A percentile compares a stretch with the other conserved stretches of the same genome.
Evolutionary conservation across 2,888 invertebrate species (phyloP).

Genomic region (Netelia inedita): DNA sequence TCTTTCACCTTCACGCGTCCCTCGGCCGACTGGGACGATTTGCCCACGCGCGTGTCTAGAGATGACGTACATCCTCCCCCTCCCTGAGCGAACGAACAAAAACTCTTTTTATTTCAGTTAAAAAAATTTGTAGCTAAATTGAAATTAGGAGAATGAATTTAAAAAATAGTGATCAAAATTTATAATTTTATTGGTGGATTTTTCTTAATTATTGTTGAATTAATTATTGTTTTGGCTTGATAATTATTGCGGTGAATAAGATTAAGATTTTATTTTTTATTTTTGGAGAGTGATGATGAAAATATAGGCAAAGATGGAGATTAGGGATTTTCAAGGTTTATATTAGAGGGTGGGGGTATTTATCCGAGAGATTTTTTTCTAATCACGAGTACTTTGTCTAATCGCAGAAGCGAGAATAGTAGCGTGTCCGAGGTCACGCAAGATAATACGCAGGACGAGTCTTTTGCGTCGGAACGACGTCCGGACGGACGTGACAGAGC

Average conservation of each 20-base stretch:
- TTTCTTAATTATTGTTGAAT: too few relatives aligned
- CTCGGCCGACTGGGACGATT: neutral
- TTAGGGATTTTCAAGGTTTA: slow-evolving; percentile 11
- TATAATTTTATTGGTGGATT: too few relatives aligned
- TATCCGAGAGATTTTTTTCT: slow-evolving; percentile 17
- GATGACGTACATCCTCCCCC: neutral
- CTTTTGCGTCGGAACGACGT: slow-evolving; percentile 56
- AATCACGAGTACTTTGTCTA: slow-evolving; percentile 55
- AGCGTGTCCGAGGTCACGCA: slow-evolving; percentile 73
- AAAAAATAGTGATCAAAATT: neutral
- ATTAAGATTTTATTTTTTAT: neutral
- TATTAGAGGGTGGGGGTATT: neutral
- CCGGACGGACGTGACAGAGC: slow-evolving; percentile 70
- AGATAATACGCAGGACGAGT: slow-evolving; percentile 65
- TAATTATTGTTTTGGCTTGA: too few relatives aligned
- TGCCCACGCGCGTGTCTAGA: neutral
- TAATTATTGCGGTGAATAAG: neutral
- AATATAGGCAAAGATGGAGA: slow-evolving; percentile 10
- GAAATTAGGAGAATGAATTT: neutral
- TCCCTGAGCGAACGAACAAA: neutral
- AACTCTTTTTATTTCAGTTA: neutral
- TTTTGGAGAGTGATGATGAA: neutral
- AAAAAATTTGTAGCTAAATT: neutral
- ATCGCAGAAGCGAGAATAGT: slow-evolving; percentile 72
- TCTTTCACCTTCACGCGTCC: neutral